A percentile compares a stretch with the other conserved stretches of the same genome.
Conservation (phyloP, 2,113 vertebrate species). For the Serilophus lunatus region DNA sequence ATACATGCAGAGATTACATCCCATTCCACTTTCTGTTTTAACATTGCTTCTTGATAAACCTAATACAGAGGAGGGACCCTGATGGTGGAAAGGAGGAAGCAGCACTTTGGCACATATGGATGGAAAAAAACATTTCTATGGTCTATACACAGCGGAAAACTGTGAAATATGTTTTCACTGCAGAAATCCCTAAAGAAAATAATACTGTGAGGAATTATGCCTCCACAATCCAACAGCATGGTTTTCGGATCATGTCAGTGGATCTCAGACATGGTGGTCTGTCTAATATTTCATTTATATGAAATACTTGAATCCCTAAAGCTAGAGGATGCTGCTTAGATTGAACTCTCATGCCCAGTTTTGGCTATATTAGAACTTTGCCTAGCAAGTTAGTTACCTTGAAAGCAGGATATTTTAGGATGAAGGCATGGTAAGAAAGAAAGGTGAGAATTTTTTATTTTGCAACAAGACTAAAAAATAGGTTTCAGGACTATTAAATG, state of each 20-base stretch:
- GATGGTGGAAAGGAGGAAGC: background rate
- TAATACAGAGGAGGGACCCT: background rate
- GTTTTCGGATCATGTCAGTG: background rate
- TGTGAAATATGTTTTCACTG: background rate
- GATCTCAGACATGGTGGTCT: background rate
- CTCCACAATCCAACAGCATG: background rate
- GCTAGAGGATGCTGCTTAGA: background rate
- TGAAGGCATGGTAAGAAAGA: background rate
- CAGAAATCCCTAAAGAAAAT: background rate
- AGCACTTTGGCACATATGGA: background rate
- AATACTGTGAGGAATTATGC: background rate
- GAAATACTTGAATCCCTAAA: background rate
- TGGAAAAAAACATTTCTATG: background rate
- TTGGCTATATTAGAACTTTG: background rate
- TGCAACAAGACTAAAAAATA: background rate
- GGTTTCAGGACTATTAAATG: background rate
- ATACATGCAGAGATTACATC: background rate
- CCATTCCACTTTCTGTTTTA: background rate
- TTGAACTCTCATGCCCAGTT: background rate
- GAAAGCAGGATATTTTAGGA: background rate
- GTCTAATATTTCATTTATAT: background rate
- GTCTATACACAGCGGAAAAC: background rate
- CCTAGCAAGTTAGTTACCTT: background rate
- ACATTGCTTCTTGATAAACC: background rate
- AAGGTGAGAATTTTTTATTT: background rate